phyloP scores from a whole-genome alignment of 2,113 vertebrate genomes.

The Mungos mungo region DNA sequence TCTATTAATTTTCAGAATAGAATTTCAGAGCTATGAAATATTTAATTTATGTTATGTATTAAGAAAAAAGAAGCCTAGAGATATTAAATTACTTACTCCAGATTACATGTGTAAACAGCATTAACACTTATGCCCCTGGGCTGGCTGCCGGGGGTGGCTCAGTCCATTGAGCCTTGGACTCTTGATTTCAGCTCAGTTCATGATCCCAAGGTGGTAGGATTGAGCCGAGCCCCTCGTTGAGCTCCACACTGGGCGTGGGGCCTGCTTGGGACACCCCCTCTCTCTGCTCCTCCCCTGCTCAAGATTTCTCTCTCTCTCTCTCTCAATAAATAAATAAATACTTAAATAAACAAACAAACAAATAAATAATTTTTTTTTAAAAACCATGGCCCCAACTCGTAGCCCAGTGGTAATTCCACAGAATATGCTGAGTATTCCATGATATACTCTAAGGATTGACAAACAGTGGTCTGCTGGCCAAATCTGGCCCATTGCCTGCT shows the following conservation, averaged over 20 bases:
- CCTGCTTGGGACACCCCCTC: too few relatives aligned
- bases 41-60: neutral
- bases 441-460: neutral
- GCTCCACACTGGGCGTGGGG: too few relatives aligned
- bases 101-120: neutral
- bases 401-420: neutral
- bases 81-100: neutral
- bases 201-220: too few relatives aligned
- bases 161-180: too few relatives aligned
- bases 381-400: neutral
- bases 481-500: neutral
- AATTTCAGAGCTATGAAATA: neutral
- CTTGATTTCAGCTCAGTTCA: too few relatives aligned
- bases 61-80: neutral
- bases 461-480: neutral
- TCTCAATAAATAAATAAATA: too few relatives aligned
- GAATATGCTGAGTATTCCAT: neutral
- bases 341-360: too few relatives aligned
- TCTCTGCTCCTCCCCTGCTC: too few relatives aligned
- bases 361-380: neutral
- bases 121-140: neutral
- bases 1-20: neutral
- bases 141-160: too few relatives aligned
- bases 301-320: too few relatives aligned
- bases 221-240: too few relatives aligned